phyloP scores from a whole-genome alignment of 1,140 invertebrate genomes.

The Eriosoma lanigerum region DNA sequence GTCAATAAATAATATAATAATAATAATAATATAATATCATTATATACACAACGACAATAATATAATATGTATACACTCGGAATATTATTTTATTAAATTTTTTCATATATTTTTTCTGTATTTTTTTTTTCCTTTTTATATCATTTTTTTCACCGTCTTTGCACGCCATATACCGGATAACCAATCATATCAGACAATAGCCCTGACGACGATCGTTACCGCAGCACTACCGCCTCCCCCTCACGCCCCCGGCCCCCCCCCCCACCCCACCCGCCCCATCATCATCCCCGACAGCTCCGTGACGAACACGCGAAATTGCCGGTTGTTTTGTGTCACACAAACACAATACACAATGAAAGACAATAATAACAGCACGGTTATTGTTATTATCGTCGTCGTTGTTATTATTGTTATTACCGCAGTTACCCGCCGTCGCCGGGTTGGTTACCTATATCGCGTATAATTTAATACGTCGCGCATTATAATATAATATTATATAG shows the following conservation, averaged over 20 bases:
- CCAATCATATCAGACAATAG: conserved; percentile 33
- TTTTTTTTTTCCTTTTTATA: neutral
- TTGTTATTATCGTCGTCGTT: neutral
- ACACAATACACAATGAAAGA: conserved; percentile 41
- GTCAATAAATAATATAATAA: conserved; percentile 3
- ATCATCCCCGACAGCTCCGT: too few relatives aligned
- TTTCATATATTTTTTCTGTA: neutral
- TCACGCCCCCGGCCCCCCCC: too few relatives aligned
- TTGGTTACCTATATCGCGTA: neutral
- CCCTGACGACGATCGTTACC: conserved; percentile 14
- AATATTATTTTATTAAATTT: too few relatives aligned
- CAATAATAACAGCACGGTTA: conserved; percentile 15
- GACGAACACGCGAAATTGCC: conserved; percentile 25
- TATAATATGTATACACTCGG: too few relatives aligned
- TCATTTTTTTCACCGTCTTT: conserved; percentile 6
- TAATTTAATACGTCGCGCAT: neutral
- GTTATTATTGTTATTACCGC: neutral
- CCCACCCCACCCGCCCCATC: too few relatives aligned
- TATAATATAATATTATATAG: too few relatives aligned
- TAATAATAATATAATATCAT: neutral
- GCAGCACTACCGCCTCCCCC: neutral
- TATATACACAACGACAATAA: too few relatives aligned
- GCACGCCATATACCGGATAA: conserved; percentile 39
- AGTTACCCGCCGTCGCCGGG: too few relatives aligned
- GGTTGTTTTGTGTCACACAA: conserved; percentile 45